phyloP scores from a whole-genome alignment of 2,888 invertebrate genomes.

The Tinea pellionella region DNA sequence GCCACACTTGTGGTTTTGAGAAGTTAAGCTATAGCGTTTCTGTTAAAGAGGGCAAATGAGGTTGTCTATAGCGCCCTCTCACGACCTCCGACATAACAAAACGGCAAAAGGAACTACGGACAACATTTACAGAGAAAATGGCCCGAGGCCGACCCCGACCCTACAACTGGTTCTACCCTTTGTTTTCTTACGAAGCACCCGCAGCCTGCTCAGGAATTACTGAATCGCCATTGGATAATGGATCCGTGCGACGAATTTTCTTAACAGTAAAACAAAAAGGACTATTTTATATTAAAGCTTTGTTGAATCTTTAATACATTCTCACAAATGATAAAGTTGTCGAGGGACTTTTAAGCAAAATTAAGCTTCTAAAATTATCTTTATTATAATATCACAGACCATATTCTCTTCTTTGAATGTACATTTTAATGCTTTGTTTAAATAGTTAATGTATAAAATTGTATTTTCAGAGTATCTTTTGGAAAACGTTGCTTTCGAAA shows the following conservation, averaged over 20 bases:
- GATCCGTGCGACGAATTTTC: constrained; percentile 13
- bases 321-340: neutral
- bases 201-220: constrained; percentile 25
- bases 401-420: neutral
- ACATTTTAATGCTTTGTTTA: neutral
- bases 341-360: neutral
- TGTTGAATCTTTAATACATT: constrained; percentile 12
- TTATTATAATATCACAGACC: neutral
- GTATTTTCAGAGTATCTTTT: neutral
- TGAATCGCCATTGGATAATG: constrained; percentile 16
- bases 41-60: constrained; percentile 46
- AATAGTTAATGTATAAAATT: neutral
- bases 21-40: constrained; percentile 40
- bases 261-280: constrained; percentile 8
- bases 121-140: constrained; percentile 56
- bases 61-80: constrained; percentile 43
- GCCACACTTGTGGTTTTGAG: constrained; percentile 39
- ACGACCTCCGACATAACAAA: constrained; percentile 43
- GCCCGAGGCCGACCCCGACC: constrained; percentile 48
- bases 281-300: constrained; percentile 1
- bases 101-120: constrained; percentile 47
- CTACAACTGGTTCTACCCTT: constrained; percentile 49
- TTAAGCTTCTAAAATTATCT: neutral
- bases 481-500: neutral
- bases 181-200: constrained; percentile 45